These are phyloP conservation scores for Vidua macroura DNA, from an alignment of 2,113 vertebrate genomes.

Conservation along the genomic window DNA sequence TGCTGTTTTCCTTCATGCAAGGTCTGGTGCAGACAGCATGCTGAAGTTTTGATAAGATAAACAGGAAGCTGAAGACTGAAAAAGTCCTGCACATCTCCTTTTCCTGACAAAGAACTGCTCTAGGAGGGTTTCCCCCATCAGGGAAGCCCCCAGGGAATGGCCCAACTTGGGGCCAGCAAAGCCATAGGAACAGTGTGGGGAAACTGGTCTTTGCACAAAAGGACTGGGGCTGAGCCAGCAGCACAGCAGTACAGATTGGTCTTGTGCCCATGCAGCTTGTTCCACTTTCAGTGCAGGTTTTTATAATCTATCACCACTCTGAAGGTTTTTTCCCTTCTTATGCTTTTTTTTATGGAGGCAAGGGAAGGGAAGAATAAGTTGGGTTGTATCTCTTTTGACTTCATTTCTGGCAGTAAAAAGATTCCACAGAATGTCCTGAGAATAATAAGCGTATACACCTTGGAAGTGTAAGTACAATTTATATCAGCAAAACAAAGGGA, in stretches of 20 bases:
- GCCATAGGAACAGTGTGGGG: fast-evolving
- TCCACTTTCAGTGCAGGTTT: not conserved
- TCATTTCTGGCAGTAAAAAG: not conserved
- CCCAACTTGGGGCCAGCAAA: too few relatives aligned
- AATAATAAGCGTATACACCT: not conserved
- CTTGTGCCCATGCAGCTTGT: not conserved
- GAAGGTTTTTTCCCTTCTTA: not conserved
- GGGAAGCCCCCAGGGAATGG: too few relatives aligned
- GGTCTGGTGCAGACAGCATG: too few relatives aligned
- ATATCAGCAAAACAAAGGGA: not conserved
- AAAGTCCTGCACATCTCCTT: too few relatives aligned
- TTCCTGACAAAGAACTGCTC: too few relatives aligned
- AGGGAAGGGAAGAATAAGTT: not conserved
- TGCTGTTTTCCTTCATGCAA: too few relatives aligned
- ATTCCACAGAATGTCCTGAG: constrained; percentile 42
- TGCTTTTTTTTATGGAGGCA: not conserved
- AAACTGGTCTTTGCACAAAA: not conserved
- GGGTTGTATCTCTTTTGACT: not conserved
- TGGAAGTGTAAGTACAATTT: constrained; percentile 1
- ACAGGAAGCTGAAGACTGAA: too few relatives aligned
- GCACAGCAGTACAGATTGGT: not conserved
- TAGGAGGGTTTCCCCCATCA: too few relatives aligned
- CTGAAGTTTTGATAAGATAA: too few relatives aligned
- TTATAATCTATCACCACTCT: not conserved
- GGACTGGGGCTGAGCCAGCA: not conserved